Base-by-base conservation (phyloP, 1,140 invertebrate species). In the Trachelipus rathkii region DNA sequence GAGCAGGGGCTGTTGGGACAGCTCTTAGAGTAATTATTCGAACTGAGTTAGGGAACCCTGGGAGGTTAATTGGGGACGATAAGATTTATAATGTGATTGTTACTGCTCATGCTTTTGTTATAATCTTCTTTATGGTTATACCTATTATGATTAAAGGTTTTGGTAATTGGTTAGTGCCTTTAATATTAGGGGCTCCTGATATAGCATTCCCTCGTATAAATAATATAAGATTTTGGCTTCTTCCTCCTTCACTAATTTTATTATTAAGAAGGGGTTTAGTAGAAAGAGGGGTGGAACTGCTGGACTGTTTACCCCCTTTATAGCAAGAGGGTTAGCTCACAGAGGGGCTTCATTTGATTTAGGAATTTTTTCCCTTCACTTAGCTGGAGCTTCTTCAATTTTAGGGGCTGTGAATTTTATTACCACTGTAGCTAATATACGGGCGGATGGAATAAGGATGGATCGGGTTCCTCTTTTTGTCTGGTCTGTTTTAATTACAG, bases 181-280 rank as follows among this genome's bases (percentile, higher is more conserved):
- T 92, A 86, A 90, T 92, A 87, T 76, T 92, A 81, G 89, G 89
- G 79, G 87, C 88, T 0, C 88, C 89, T 15, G 91, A 93, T 88
- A 92, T 92, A 87, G 88, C 89, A 7, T 92, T 91, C 75, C 91
- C 90, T 9, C 89, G 91, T 83, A 85, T 92, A 87, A 92, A 92
- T 88, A 92, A 91, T 87, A 88, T 92, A 88, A 91, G 90, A 84
- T 92, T 92, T 87, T 92, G 90, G 87, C 80, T 92, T 74, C 79
- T 92, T 73, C 88, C 88, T 0, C 88, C 89, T 2, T 88, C 89
- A 73, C 81, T 92, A 82, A 84, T 86, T 44, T 81, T 92, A 80
- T 81, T 92, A 83, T 82, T 90, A 77, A 83, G 84, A 74, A 89
- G 88, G 81, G 86, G 83, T 80, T 83, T 90, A 79, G 85, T 88